These are phyloP conservation scores for Catostomus latipinnis DNA, from an alignment of 2,797 vertebrate species.

Conservation along the genomic window DNA sequence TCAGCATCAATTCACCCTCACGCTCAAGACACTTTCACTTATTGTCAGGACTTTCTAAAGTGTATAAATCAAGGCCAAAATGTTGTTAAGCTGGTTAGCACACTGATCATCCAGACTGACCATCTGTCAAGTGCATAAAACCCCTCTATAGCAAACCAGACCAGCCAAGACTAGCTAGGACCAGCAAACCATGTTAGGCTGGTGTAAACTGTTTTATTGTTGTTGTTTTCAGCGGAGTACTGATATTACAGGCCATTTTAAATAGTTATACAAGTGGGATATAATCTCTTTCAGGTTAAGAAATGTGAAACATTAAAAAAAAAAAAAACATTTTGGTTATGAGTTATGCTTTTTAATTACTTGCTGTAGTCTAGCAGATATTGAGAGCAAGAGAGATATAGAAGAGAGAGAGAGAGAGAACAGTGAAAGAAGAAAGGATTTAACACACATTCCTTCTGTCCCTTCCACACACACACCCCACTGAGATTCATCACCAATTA, in stretches of 20 bases:
- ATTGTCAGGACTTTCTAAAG: neutral
- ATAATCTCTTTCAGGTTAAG: neutral
- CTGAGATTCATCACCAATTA: slow-evolving; percentile 73
- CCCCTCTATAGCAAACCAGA: too few relatives aligned
- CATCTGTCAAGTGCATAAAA: too few relatives aligned
- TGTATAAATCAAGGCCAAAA: neutral
- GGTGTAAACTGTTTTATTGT: too few relatives aligned
- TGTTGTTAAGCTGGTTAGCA: neutral
- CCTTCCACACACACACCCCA: slow-evolving; percentile 75
- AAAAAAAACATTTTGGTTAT: neutral
- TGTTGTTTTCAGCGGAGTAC: too few relatives aligned
- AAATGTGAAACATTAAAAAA: neutral
- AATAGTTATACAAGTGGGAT: neutral
- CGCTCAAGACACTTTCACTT: neutral
- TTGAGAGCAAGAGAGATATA: slow-evolving; percentile 56
- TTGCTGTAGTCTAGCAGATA: slow-evolving; percentile 4
- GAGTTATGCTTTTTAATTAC: slow-evolving; percentile 26
- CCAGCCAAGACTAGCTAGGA: too few relatives aligned
- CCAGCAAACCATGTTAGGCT: too few relatives aligned
- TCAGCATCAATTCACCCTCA: neutral
- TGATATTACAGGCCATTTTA: neutral
- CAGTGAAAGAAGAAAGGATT: slow-evolving; percentile 60
- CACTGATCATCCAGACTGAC: too few relatives aligned
- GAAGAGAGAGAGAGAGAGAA: slow-evolving; percentile 23
- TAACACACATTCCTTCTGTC: slow-evolving; percentile 80